A percentile compares a stretch with the other conserved stretches of the same genome.
Conservation (phyloP, 2,888 invertebrate genomes). For the Epinotia nisella region DNA sequence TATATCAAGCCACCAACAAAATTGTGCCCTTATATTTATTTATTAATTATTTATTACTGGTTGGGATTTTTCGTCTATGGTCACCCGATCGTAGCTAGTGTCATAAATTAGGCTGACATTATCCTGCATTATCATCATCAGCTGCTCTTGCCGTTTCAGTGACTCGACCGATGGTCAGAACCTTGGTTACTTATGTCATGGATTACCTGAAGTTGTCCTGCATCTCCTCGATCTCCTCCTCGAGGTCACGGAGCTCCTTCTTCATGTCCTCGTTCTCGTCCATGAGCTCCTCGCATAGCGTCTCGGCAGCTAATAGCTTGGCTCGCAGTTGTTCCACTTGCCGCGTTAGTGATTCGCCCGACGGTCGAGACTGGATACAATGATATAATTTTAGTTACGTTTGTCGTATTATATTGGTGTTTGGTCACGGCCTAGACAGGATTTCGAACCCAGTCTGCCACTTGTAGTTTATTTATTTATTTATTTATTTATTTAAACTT, state of each 20-base stretch:
- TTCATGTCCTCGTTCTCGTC: slow-evolving; percentile 98
- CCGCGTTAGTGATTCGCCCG: slow-evolving; percentile 84
- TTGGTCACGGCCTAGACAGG: not conserved
- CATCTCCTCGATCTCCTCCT: slow-evolving; percentile 99
- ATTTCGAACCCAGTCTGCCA: not conserved
- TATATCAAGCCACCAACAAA: too few species aligned
- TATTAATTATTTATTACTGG: too few species aligned
- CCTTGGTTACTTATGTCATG: too few species aligned
- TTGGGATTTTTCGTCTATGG: too few species aligned
- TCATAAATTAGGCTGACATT: too few species aligned
- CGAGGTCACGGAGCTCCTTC: slow-evolving; percentile 95
- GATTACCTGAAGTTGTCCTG: slow-evolving; percentile 95
- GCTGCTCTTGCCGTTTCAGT: too few species aligned
- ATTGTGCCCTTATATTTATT: too few species aligned
- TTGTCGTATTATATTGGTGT: not conserved
- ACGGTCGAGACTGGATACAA: slow-evolving; percentile 75
- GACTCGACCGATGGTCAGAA: too few species aligned
- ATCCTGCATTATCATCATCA: too few species aligned
- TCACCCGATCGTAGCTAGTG: not conserved
- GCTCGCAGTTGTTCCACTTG: slow-evolving; percentile 90
- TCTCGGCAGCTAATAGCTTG: slow-evolving; percentile 95
- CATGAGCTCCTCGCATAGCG: slow-evolving; percentile 96
- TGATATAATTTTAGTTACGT: not conserved
- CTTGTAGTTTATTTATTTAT: not conserved
- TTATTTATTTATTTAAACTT: too few species aligned